A percentile compares a stretch with the other conserved stretches of the same genome.
Evolutionary conservation across 1,140 invertebrate genomes (phyloP).

Genomic region (Limonius californicus): DNA sequence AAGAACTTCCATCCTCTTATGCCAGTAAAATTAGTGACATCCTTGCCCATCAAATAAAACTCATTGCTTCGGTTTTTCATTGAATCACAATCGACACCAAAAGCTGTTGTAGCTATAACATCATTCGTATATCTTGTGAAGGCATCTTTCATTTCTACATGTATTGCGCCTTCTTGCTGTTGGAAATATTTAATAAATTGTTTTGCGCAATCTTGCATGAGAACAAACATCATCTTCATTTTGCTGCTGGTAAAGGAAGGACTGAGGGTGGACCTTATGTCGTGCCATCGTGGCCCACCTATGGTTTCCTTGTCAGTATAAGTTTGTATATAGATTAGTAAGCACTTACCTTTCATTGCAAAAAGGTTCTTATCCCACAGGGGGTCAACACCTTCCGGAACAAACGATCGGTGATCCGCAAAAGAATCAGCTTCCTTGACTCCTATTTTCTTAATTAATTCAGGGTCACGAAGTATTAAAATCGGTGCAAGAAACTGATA

Average conservation of each 20-base stretch:
- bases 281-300: not conserved
- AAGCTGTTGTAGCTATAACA: slow-evolving; percentile 53
- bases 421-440: slow-evolving; percentile 54
- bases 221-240: not conserved
- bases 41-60: slow-evolving; percentile 43
- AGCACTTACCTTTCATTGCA: slow-evolving; percentile 51
- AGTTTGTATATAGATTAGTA: not conserved
- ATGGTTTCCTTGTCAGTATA: not conserved
- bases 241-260: not conserved
- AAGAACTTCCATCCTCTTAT: too few relatives aligned
- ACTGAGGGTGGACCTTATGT: not conserved
- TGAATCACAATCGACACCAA: slow-evolving; percentile 54
- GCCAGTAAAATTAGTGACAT: too few relatives aligned
- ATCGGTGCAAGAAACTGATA: slow-evolving; percentile 47
- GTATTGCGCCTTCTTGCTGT: slow-evolving; percentile 23
- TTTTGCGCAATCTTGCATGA: not conserved
- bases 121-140: slow-evolving; percentile 52
- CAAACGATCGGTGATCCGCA: slow-evolving; percentile 46
- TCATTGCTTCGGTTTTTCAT: slow-evolving; percentile 49
- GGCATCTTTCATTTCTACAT: slow-evolving; percentile 32
- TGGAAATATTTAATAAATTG: not conserved
- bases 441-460: slow-evolving; percentile 51
- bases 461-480: slow-evolving; percentile 46
- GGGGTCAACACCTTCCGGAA: slow-evolving; percentile 50
- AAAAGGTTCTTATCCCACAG: slow-evolving; percentile 53